Evolutionary conservation across 2,888 invertebrate genomes (phyloP), one percentile per base, ranked within the genome.

Genomic region (Ischnus inquisitorius): DNA sequence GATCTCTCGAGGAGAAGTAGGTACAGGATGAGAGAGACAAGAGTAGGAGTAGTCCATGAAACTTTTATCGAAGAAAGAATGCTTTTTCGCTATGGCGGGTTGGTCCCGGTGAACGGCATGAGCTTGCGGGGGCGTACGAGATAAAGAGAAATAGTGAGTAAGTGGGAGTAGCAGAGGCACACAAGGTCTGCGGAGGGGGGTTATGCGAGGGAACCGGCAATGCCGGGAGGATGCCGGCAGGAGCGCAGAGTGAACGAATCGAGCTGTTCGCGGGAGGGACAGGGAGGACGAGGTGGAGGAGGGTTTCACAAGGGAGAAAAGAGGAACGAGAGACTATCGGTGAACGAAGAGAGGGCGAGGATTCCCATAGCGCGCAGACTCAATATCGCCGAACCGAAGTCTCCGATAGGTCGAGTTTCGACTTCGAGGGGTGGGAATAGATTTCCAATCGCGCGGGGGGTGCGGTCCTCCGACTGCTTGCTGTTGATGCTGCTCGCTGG

Each of bases 361-460:
- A 79, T 79, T 6, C 51, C 57, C 39, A 88, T 87, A 90, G 92
- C 91, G 93, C 93, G 93, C 93, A 93, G 93, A 93, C 93, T 93
- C 93, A 92, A 93, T 93, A 93, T 92, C 92, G 88, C 92, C 92
- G 90, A 93, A 92, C 92, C 92, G 88, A 93, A 93, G 92, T 90
- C 93, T 93, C 93, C 93, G 93, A 93, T 93, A 93, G 93, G 93
- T 93, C 92, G 93, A 91, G 90, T 91, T 93, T 93, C 93, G 93
- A 93, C 93, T 92, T 90, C 88, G 89, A 93, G 93, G 92, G 93
- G 92, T 92, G 93, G 93, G 93, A 93, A 93, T 93, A 93, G 93
- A 93, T 93, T 93, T 93, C 93, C 93, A 93, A 93, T 93, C 93
- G 93, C 88, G 89, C 89, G 90, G 90, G 92, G 92, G 92, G 65